Conservation (phyloP, 2,113 vertebrate genomes). For the Alligator sinensis region DNA sequence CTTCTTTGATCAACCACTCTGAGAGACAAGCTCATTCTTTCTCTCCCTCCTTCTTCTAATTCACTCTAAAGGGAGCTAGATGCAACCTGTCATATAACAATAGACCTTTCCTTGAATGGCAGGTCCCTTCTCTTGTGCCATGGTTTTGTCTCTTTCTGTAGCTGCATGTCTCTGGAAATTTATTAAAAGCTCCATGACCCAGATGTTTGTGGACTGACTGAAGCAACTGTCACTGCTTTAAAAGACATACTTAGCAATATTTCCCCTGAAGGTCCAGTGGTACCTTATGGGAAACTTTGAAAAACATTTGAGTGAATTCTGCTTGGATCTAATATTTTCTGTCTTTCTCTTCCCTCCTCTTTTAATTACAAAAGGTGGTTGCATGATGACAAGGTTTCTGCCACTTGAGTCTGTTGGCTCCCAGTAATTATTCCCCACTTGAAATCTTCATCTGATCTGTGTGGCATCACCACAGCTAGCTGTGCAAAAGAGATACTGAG, state of each 20-base stretch:
- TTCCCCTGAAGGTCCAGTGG: neutral
- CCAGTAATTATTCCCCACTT: neutral
- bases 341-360: neutral
- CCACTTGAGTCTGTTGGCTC: neutral
- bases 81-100: neutral
- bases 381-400: neutral
- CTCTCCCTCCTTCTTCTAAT: neutral
- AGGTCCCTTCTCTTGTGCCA: neutral
- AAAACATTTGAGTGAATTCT: conserved; percentile 11
- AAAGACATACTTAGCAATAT: conserved; percentile 2
- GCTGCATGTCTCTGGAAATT: conserved; percentile 14
- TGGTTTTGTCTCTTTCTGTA: neutral
- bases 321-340: neutral
- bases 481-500: neutral
- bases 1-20: neutral
- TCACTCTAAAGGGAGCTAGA: neutral
- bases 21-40: conserved; percentile 4
- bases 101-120: conserved; percentile 24
- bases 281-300: neutral
- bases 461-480: neutral
- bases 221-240: conserved; percentile 8
- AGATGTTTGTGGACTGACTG: neutral
- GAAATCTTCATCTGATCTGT: neutral
- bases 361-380: neutral
- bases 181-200: neutral